Conservation (phyloP, 1,140 invertebrate species). For the Hyles euphorbiae region DNA sequence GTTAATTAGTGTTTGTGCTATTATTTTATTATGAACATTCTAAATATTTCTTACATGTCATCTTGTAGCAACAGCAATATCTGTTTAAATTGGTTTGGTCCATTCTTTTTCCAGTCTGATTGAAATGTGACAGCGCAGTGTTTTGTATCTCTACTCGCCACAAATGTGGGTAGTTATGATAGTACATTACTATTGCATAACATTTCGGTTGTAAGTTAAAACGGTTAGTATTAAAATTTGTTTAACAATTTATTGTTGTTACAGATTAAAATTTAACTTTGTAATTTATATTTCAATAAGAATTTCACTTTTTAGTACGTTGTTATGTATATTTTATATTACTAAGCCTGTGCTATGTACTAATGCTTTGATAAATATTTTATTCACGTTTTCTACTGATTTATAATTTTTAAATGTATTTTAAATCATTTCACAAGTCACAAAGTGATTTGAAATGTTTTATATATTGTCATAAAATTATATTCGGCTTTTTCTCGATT, state of each 20-base stretch:
- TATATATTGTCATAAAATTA: too few species aligned
- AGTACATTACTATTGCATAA: constrained; percentile 33
- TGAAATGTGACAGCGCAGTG: not conserved
- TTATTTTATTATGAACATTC: too few species aligned
- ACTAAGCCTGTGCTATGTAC: constrained; percentile 19
- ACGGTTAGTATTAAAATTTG: constrained; percentile 30
- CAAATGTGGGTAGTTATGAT: constrained; percentile 17
- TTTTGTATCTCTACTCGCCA: constrained; percentile 17
- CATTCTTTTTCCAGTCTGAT: too few species aligned
- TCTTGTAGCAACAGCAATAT: too few species aligned
- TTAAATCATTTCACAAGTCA: constrained; percentile 17
- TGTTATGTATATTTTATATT: constrained; percentile 21
- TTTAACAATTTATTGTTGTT: constrained; percentile 37
- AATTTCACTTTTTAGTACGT: constrained; percentile 11
- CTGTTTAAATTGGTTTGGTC: too few species aligned
- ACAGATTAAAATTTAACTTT: constrained; percentile 31
- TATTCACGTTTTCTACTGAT: constrained; percentile 21
- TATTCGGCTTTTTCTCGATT: too few species aligned
- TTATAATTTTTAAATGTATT: constrained; percentile 17
- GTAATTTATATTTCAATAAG: constrained; percentile 32
- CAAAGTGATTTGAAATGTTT: constrained; percentile 23
- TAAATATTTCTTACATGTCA: too few species aligned
- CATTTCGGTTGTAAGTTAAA: constrained; percentile 31
- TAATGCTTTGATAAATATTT: constrained; percentile 32
- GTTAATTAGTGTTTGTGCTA: too few species aligned